Evolutionary conservation across 2,888 invertebrate genomes (phyloP).

Genomic region (Lasioglossum malachurum): DNA sequence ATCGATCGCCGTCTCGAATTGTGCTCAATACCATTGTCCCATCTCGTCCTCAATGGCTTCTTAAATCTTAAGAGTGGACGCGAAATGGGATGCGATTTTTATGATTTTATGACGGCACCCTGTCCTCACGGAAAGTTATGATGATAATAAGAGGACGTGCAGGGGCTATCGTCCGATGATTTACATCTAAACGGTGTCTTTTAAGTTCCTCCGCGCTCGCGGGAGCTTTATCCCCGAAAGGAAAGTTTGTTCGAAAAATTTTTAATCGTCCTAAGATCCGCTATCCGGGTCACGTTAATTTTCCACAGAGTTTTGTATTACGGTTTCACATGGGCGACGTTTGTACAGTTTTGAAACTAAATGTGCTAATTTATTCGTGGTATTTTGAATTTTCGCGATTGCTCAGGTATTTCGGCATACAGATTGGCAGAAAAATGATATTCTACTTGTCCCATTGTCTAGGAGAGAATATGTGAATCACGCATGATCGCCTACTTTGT

Average conservation of each 20-base stretch:
- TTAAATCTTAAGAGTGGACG: slow-evolving; percentile 46
- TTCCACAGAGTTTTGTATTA: not conserved
- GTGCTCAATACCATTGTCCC: slow-evolving; percentile 47
- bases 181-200: slow-evolving; percentile 49
- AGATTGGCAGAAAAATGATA: not conserved
- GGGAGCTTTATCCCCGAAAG: not conserved
- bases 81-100: slow-evolving; percentile 43
- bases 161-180: slow-evolving; percentile 36
- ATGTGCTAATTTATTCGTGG: not conserved
- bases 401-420: not conserved
- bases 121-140: slow-evolving; percentile 29
- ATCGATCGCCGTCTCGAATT: slow-evolving; percentile 52
- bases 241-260: not conserved
- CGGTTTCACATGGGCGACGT: not conserved
- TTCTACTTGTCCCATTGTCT: not conserved
- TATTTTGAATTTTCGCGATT: not conserved
- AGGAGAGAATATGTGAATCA: not conserved
- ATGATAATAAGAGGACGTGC: slow-evolving; percentile 43
- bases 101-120: slow-evolving; percentile 30
- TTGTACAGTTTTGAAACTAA: not conserved
- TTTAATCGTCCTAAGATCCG: not conserved
- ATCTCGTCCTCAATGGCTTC: slow-evolving; percentile 51
- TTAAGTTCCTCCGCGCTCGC: slow-evolving; percentile 12
- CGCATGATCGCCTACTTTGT: not conserved
- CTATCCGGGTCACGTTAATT: not conserved